phyloP scores from a whole-genome alignment of 2,888 invertebrate species.

The Sericinus montela region DNA sequence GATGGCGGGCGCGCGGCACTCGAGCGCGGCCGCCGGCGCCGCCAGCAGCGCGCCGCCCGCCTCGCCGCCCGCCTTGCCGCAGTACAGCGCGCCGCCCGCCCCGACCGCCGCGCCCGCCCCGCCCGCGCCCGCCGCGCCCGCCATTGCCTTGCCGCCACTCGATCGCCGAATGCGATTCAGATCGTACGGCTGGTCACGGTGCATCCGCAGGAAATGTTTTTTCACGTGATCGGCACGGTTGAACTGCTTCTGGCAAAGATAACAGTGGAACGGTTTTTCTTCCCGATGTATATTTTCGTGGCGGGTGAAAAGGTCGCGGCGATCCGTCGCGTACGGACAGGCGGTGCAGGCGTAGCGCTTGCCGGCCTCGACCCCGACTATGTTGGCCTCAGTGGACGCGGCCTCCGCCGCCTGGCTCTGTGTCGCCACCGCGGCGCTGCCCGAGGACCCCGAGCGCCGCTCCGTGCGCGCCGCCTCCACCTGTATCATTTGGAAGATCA shows the following conservation, averaged over 20 bases:
- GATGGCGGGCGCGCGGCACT: conserved; percentile 38
- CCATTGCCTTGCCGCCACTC: conserved; percentile 67
- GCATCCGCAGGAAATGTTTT: conserved; percentile 95
- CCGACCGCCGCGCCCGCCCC: conserved; percentile 27
- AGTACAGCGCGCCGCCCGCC: conserved; percentile 39
- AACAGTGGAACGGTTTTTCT: conserved; percentile 96
- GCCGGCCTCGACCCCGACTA: conserved; percentile 35
- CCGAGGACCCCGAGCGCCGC: conserved; percentile 33
- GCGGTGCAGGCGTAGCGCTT: conserved; percentile 92
- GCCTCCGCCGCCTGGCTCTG: conserved; percentile 19
- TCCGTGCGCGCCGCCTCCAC: conserved; percentile 53
- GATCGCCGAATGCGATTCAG: conserved; percentile 87
- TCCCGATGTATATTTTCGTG: conserved; percentile 96
- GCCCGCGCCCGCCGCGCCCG: conserved; percentile 29
- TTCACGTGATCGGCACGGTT: conserved; percentile 97
- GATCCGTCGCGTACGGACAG: conserved; percentile 95
- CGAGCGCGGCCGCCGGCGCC: conserved; percentile 52
- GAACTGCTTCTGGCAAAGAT: conserved; percentile 94
- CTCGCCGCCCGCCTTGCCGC: conserved; percentile 33
- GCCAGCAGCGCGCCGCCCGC: conserved; percentile 37
- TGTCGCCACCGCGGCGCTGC: conserved; percentile 24
- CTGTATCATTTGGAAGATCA: conserved; percentile 46
- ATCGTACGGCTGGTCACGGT: conserved; percentile 93
- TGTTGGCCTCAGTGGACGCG: conserved; percentile 23
- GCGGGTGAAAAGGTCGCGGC: conserved; percentile 92